These are phyloP conservation scores for Phataginus tricuspis DNA, from an alignment of 2,797 vertebrate species.

Conservation along the genomic window DNA sequence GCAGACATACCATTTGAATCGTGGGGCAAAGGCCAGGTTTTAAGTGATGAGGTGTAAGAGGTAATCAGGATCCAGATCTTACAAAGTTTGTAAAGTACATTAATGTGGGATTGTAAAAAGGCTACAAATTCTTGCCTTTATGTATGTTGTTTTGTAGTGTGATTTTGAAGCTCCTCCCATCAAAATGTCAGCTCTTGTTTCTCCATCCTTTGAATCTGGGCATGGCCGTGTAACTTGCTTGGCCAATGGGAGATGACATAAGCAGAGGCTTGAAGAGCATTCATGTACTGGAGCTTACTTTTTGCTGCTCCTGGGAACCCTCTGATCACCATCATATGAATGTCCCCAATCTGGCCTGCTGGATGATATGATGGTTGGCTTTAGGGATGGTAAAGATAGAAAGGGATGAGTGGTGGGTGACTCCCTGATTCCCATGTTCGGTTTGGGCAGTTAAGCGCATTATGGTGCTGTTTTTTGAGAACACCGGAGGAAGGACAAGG, in stretches of 20 bases:
- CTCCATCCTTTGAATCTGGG: background rate
- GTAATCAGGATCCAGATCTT: background rate
- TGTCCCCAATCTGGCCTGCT: background rate
- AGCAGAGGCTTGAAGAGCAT: background rate
- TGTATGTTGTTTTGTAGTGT: background rate
- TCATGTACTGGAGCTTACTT: background rate
- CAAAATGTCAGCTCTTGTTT: background rate
- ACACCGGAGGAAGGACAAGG: background rate
- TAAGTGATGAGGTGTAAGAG: background rate
- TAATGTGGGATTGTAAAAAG: background rate
- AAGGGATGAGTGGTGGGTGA: background rate
- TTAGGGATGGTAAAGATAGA: background rate
- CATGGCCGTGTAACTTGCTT: background rate
- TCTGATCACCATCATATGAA: background rate
- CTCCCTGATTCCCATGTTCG: background rate
- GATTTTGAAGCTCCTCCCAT: background rate
- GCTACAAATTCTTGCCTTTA: background rate
- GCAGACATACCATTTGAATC: background rate
- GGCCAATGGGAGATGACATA: background rate
- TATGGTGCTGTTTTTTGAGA: background rate
- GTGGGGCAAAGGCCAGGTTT: background rate
- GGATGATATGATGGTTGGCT: background rate
- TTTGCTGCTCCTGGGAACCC: background rate
- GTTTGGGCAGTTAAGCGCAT: background rate
- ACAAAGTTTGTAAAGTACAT: background rate